phyloP scores from a whole-genome alignment of 2,797 vertebrate species.

The Anniella stebbinsi region DNA sequence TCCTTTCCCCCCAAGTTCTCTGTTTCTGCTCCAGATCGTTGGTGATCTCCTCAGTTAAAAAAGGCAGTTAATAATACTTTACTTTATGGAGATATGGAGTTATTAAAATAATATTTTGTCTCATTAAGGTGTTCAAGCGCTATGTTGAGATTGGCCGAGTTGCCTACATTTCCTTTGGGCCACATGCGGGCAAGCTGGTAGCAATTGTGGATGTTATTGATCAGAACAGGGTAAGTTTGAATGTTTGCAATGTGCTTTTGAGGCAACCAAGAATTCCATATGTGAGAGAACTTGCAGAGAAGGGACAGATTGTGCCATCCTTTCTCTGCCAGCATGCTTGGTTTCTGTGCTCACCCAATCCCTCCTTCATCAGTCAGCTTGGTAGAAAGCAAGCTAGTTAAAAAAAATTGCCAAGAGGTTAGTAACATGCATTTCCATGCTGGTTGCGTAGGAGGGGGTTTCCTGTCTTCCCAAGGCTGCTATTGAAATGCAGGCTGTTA shows the following conservation, averaged over 20 bases:
- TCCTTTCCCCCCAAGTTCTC: no score
- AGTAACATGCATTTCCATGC: neutral
- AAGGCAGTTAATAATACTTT: neutral
- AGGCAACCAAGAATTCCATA: neutral
- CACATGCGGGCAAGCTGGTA: conserved; percentile 94
- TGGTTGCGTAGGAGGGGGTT: neutral
- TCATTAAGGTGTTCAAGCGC: conserved; percentile 92
- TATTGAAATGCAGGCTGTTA: neutral
- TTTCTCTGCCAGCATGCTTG: neutral
- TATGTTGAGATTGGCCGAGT: conserved; percentile 97
- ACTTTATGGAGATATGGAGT: neutral
- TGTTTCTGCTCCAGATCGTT: neutral
- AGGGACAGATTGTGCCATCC: neutral
- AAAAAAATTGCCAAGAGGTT: neutral
- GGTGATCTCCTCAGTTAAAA: neutral
- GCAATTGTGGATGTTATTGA: conserved; percentile 97
- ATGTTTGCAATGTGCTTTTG: neutral
- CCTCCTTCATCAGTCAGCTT: neutral
- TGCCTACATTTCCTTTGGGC: conserved; percentile 93
- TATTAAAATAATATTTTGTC: neutral
- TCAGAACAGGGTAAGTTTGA: conserved; percentile 89
- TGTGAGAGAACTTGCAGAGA: neutral
- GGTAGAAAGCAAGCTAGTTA: neutral
- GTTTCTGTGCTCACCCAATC: no score
- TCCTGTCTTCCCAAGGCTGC: no score